phyloP scores from a whole-genome alignment of 1,140 invertebrate genomes.

The Bactericera cockerelli region DNA sequence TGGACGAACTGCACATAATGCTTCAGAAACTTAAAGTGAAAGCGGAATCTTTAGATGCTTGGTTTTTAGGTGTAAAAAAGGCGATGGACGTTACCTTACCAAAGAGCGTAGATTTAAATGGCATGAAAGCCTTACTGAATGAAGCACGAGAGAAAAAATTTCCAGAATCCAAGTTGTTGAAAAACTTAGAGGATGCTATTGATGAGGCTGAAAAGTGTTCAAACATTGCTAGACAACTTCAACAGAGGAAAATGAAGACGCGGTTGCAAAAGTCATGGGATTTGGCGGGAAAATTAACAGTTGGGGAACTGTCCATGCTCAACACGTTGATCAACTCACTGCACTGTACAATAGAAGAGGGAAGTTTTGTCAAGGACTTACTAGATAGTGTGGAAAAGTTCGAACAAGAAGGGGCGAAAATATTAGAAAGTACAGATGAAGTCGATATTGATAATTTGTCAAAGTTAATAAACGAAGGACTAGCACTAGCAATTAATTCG shows the following conservation, averaged over 20 bases:
- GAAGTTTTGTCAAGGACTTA: slow-evolving; percentile 53
- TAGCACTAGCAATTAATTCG: slow-evolving; percentile 56
- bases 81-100: slow-evolving; percentile 30
- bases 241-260: slow-evolving; percentile 71
- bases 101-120: slow-evolving; percentile 38
- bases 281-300: slow-evolving; percentile 66
- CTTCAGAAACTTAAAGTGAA: slow-evolving; percentile 70
- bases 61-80: slow-evolving; percentile 69
- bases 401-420: slow-evolving; percentile 30
- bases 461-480: slow-evolving; percentile 55
- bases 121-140: slow-evolving; percentile 53
- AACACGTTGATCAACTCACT: slow-evolving; percentile 72
- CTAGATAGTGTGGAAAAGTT: slow-evolving; percentile 37
- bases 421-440: slow-evolving; percentile 40
- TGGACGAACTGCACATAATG: slow-evolving; percentile 84
- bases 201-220: slow-evolving; percentile 83
- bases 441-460: slow-evolving; percentile 48
- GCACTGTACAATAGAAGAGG: slow-evolving; percentile 71
- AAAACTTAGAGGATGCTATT: slow-evolving; percentile 57
- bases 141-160: slow-evolving; percentile 68
- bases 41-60: slow-evolving; percentile 80
- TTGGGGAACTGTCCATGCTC: slow-evolving; percentile 75
- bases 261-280: slow-evolving; percentile 54
- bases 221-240: slow-evolving; percentile 71
- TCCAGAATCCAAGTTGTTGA: slow-evolving; percentile 67